Evolutionary conservation across 2,888 invertebrate genomes (phyloP).

Genomic region (Diarsia mendica): DNA sequence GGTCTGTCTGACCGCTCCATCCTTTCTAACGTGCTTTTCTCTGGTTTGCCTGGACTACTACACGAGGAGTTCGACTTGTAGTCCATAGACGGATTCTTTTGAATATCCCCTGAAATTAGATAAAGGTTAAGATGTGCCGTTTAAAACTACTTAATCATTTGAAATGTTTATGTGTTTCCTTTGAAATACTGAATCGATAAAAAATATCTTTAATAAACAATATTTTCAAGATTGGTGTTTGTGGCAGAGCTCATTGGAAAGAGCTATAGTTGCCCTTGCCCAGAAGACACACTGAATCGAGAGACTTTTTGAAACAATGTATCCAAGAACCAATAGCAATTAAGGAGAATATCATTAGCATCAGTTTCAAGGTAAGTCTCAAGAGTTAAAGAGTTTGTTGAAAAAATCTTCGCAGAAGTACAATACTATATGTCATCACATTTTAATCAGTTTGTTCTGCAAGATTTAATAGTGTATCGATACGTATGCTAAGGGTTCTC

Average conservation of each 20-base stretch:
- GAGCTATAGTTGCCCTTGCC: too few species aligned
- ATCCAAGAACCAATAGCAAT: too few species aligned
- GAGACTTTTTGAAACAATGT: too few species aligned
- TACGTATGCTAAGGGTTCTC: background rate
- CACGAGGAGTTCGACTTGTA: conserved; percentile 97
- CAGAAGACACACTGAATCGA: too few species aligned
- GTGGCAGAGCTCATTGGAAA: too few species aligned
- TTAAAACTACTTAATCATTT: background rate
- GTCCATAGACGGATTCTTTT: conserved; percentile 96
- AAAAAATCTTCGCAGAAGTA: background rate
- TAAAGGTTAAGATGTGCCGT: conserved; percentile 16
- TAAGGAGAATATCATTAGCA: too few species aligned
- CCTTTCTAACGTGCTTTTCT: conserved; percentile 89
- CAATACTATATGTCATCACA: background rate
- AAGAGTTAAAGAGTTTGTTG: background rate
- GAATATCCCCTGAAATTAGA: conserved; percentile 93
- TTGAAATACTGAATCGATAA: background rate
- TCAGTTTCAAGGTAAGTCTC: background rate
- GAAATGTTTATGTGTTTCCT: background rate
- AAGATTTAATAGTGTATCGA: background rate
- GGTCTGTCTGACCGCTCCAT: conserved; percentile 91
- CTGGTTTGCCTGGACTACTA: conserved; percentile 94
- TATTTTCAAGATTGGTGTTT: background rate
- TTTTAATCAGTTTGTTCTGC: too few species aligned
- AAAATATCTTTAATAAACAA: background rate